Conservation (phyloP, 2,113 vertebrate genomes). For the Albula goreensis region DNA sequence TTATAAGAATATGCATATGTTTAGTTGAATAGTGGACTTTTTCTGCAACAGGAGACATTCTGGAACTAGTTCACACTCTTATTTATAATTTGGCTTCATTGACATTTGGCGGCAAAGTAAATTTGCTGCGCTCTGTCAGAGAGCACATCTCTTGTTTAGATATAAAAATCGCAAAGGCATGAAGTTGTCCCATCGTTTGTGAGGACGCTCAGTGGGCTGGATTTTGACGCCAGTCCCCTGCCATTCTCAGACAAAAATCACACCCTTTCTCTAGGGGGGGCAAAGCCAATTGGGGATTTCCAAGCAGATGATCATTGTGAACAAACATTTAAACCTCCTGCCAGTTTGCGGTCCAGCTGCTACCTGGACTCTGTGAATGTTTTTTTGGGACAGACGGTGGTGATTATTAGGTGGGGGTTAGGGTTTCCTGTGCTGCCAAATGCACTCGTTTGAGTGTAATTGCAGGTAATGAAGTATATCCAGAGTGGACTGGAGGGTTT, state of each 20-base stretch:
- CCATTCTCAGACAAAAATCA: neutral
- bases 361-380: neutral
- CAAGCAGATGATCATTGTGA: constrained; percentile 3
- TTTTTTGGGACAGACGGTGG: neutral
- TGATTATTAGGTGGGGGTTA: neutral
- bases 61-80: no score
- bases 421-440: constrained; percentile 2
- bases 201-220: neutral
- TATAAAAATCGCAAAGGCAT: no score
- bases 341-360: constrained; percentile 1
- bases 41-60: no score
- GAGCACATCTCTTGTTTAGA: no score
- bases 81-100: no score
- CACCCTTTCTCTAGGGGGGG: neutral
- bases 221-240: neutral
- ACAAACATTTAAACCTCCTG: constrained; percentile 10
- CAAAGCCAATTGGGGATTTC: constrained; percentile 5
- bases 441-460: constrained; percentile 60
- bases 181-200: neutral
- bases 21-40: neutral
- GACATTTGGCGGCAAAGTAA: no score
- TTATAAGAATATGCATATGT: neutral
- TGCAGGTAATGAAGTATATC: constrained; percentile 55
- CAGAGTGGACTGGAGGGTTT: constrained; percentile 12
- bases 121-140: no score